Evolutionary conservation across 2,113 vertebrate species (phyloP), one percentile per base, ranked within the genome.

Genomic region (Barbus barbus): DNA sequence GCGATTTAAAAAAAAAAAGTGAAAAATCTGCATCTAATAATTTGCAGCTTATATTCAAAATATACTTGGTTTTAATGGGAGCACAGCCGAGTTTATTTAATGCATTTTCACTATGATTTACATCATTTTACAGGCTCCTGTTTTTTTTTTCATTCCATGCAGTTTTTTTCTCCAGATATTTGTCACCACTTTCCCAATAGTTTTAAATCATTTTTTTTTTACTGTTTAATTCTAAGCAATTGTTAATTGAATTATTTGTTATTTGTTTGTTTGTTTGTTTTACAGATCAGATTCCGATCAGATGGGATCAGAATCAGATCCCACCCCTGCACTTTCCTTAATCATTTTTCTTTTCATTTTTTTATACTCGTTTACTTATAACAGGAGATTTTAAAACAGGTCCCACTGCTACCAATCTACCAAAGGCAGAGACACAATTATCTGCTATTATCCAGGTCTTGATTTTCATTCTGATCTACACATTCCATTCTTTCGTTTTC

Each of bases 241-340:
- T 61, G 77, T 78, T 78, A 3, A 78, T 61, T 26, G 1, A 78
- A 61, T 44, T 78, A 61, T 61, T 78, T 78, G 28, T 38, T 61
- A 78, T 78, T 78, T 78, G 76, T 78, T 78, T 78, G 77, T 78
- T 78, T 78, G 76, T 78, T 78, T 78, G 77, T 78, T 78, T 78
- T 78, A 61, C 77, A 78, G 77, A 78, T 78, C 77, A 78, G 77
- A 78, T 78, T 78, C 76, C 77, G 77, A 78, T 78, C 77, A 61
- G 77, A 78, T 61, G 77, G 77, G 56, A 78, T 78, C 77, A 78
- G 77, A 78, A 78, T 78, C 77, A 61, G 56, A 78, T 78, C 77
- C 56, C 36, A 78, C 77, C 36, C 33, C 56, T 78, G 77, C 56
- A 78, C 56, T 61, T 61, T 78, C 3, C 20, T 78, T 41, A 24